Evolutionary conservation across 1,140 invertebrate species (phyloP).

Genomic region (Drosophila sp.): DNA sequence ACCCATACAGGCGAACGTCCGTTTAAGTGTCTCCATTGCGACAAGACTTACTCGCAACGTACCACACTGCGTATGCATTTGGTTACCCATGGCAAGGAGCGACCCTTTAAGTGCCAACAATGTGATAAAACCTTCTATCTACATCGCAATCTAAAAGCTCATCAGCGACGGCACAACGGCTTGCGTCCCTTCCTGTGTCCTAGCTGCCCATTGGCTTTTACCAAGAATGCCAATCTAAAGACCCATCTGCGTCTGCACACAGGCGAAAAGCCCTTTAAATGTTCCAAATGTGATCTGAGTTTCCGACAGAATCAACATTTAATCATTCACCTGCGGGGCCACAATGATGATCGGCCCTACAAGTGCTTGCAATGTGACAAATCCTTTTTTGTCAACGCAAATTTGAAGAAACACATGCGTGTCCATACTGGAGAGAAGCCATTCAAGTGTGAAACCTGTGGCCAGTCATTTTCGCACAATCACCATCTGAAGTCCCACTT

Average conservation of each 20-base stretch:
- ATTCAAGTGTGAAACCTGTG: constrained; percentile 40
- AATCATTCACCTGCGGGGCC: constrained; percentile 33
- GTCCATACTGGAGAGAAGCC: constrained; percentile 37
- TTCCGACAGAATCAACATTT: constrained; percentile 44
- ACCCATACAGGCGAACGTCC: constrained; percentile 46
- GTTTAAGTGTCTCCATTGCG: constrained; percentile 28
- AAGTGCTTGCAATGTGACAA: constrained; percentile 49
- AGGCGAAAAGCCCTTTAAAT: constrained; percentile 38
- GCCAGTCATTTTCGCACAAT: constrained; percentile 32
- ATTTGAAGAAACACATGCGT: constrained; percentile 46
- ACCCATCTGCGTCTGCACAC: constrained; percentile 39
- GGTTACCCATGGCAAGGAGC: constrained; percentile 30
- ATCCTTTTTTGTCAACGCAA: constrained; percentile 49
- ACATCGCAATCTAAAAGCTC: constrained; percentile 20
- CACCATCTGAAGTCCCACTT: constrained; percentile 42
- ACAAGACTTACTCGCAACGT: constrained; percentile 33
- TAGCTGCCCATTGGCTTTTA: constrained; percentile 31
- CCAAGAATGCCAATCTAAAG: constrained; percentile 37
- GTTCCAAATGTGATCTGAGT: constrained; percentile 27
- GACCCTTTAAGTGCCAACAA: constrained; percentile 32
- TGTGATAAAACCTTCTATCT: constrained; percentile 34
- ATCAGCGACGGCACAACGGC: constrained; percentile 30
- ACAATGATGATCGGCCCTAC: constrained; percentile 41
- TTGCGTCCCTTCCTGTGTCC: constrained; percentile 34
- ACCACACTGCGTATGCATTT: constrained; percentile 32